phyloP scores from a whole-genome alignment of 2,113 vertebrate species.

The Steatornis caripensis region DNA sequence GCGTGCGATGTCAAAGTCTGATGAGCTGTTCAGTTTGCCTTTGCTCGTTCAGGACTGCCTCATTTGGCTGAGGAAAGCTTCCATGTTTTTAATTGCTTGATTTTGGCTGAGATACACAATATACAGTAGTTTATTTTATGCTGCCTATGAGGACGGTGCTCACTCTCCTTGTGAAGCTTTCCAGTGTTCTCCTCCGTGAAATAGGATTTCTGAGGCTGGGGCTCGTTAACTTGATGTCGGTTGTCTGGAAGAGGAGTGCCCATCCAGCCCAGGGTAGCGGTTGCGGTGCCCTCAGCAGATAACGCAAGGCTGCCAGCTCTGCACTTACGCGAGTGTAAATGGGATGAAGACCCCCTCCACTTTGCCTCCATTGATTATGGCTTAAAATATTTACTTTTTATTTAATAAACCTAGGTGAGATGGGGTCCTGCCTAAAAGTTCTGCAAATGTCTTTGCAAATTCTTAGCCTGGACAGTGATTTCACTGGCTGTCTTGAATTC shows the following conservation, averaged over 20 bases:
- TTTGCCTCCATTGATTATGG: background rate
- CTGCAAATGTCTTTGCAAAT: background rate
- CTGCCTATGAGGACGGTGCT: background rate
- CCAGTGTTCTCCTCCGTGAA: background rate
- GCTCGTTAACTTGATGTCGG: background rate
- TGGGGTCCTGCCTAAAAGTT: background rate
- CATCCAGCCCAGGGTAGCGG: background rate
- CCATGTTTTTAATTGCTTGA: background rate
- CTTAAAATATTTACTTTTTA: background rate
- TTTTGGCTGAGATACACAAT: background rate
- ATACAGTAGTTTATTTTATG: background rate
- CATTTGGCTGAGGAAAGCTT: background rate
- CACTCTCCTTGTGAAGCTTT: background rate
- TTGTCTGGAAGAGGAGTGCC: background rate
- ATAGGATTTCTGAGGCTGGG: background rate
- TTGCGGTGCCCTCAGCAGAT: background rate
- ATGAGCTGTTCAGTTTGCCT: background rate
- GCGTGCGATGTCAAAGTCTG: background rate
- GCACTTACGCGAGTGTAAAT: background rate
- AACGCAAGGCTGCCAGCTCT: background rate
- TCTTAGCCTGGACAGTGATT: background rate
- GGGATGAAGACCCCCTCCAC: background rate
- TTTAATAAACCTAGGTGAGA: background rate
- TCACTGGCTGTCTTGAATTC: rapidly evolving
- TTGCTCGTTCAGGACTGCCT: background rate